These are phyloP conservation scores for Crioceris asparagi DNA, from an alignment of 2,888 invertebrate species.

Conservation along the genomic window DNA sequence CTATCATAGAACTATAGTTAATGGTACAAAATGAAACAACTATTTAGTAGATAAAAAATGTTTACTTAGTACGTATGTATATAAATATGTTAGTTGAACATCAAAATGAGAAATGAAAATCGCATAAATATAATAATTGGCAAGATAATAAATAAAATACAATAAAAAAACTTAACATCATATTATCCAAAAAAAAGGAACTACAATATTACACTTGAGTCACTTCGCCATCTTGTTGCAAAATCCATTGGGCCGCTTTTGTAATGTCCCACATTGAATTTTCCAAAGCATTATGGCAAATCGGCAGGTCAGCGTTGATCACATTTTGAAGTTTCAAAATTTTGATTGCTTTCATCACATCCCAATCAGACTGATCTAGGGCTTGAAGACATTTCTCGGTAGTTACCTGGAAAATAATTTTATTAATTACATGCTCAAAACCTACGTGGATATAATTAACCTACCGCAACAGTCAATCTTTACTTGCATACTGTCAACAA, in stretches of 20 bases:
- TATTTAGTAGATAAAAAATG: too few species aligned
- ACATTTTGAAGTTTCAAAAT: constrained; percentile 54
- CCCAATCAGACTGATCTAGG: constrained; percentile 77
- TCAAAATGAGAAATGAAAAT: constrained; percentile 10
- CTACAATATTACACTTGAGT: constrained; percentile 27
- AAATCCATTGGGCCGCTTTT: constrained; percentile 53
- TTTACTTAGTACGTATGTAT: too few species aligned
- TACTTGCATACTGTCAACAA: too few species aligned
- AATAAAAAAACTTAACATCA: constrained; percentile 10
- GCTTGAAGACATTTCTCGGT: constrained; percentile 70
- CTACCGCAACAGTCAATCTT: too few species aligned
- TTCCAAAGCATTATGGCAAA: constrained; percentile 46
- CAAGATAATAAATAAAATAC: constrained; percentile 24
- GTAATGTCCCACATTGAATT: constrained; percentile 55
- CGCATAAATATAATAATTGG: constrained; percentile 19
- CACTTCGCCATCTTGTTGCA: constrained; percentile 37
- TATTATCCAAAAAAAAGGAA: background rate
- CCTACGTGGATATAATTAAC: too few species aligned
- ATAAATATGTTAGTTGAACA: constrained; percentile 18
- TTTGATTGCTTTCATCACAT: constrained; percentile 82
- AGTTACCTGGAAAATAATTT: constrained; percentile 42
- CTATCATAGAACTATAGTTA: too few species aligned
- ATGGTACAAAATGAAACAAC: too few species aligned
- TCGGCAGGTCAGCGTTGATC: constrained; percentile 30
- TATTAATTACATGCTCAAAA: too few species aligned